phyloP scores from a whole-genome alignment of 2,797 vertebrate species.

The Geotrypetes seraphini region DNA sequence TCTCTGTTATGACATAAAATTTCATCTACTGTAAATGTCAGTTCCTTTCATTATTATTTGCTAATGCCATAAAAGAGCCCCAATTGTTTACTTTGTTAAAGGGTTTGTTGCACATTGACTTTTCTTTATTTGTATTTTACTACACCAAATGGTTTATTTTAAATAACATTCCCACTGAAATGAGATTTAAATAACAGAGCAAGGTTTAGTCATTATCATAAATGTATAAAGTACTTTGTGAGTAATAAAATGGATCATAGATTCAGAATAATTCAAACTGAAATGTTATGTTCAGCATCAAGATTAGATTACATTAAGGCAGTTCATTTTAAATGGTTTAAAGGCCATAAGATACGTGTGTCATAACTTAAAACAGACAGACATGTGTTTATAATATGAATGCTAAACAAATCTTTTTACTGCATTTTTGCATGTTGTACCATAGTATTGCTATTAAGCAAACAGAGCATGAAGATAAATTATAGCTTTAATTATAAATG shows the following conservation, averaged over 20 bases:
- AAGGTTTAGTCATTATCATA: slow-evolving; percentile 65
- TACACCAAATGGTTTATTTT: slow-evolving; percentile 51
- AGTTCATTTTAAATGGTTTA: slow-evolving; percentile 72
- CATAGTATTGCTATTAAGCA: slow-evolving; percentile 56
- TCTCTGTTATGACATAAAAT: slow-evolving; percentile 63
- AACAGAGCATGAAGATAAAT: slow-evolving; percentile 58
- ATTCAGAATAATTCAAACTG: slow-evolving; percentile 73
- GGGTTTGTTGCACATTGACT: slow-evolving; percentile 55
- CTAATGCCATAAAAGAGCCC: slow-evolving; percentile 66
- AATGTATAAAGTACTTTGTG: slow-evolving; percentile 67
- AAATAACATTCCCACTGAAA: slow-evolving; percentile 54
- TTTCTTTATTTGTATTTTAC: slow-evolving; percentile 67
- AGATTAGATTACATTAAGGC: slow-evolving; percentile 73
- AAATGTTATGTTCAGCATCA: slow-evolving; percentile 72
- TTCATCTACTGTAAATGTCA: slow-evolving; percentile 76
- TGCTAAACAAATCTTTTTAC: slow-evolving; percentile 68
- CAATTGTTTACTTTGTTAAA: slow-evolving; percentile 68
- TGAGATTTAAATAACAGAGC: slow-evolving; percentile 68
- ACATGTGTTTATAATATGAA: slow-evolving; percentile 69
- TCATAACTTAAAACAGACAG: slow-evolving; percentile 72
- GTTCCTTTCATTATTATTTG: slow-evolving; percentile 67
- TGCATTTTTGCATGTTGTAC: slow-evolving; percentile 50
- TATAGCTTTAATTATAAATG: slow-evolving; percentile 61
- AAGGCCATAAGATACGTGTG: slow-evolving; percentile 65
- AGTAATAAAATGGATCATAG: slow-evolving; percentile 73